A percentile compares a stretch with the other conserved stretches of the same genome.
Evolutionary conservation across 1,140 invertebrate species (phyloP).

Genomic region (Oreohelix idahoensis): DNA sequence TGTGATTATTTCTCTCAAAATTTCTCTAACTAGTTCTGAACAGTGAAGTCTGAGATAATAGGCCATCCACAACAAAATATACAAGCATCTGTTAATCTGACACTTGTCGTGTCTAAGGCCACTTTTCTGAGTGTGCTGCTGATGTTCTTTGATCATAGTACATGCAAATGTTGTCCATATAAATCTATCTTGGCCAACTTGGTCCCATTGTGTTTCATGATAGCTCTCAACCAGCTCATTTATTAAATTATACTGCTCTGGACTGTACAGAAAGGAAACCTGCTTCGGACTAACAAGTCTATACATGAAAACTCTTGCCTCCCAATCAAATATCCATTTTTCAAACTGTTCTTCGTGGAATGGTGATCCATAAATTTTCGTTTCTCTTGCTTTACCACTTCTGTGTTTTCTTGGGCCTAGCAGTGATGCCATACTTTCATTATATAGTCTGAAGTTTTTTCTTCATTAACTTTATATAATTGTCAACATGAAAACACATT

Average conservation of each 20-base stretch:
- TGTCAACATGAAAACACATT: no score
- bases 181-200: conserved; percentile 4
- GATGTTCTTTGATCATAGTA: not conserved
- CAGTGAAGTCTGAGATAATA: not conserved
- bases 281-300: not conserved
- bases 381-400: no score
- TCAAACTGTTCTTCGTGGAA: not conserved
- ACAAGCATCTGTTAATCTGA: not conserved
- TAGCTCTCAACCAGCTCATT: not conserved
- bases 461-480: no score
- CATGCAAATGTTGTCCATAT: conserved; percentile 1
- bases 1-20: conserved; percentile 7
- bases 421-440: no score
- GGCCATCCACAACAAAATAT: not conserved
- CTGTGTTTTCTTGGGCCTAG: no score
- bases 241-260: not conserved
- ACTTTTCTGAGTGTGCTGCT: not conserved
- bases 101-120: not conserved
- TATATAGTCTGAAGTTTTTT: no score
- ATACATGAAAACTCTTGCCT: not conserved
- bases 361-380: no score
- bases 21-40: not conserved
- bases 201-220: not conserved
- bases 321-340: conserved; percentile 3
- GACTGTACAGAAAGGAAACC: not conserved